A percentile compares a stretch with the other conserved stretches of the same genome.
phyloP scores from a whole-genome alignment of 2,113 vertebrate genomes.

The Rhea pennata region DNA sequence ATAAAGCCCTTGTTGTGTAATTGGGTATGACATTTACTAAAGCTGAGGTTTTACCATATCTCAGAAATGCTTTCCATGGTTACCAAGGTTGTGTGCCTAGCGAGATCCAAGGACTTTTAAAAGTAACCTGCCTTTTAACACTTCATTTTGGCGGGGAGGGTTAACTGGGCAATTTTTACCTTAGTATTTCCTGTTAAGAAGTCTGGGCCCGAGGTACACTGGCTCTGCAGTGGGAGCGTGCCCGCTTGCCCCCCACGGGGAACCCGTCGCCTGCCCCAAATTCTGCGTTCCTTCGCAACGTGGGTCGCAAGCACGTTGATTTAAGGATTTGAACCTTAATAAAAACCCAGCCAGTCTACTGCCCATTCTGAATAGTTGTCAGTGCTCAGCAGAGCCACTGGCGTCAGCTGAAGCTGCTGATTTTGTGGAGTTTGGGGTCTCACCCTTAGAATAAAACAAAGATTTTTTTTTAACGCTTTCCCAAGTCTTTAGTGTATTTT shows the following conservation, averaged over 20 bases:
- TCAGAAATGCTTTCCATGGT: neutral
- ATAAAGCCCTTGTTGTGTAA: neutral
- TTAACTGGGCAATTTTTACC: neutral
- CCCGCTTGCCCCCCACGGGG: accelerated
- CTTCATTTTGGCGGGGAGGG: neutral
- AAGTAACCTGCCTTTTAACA: too few species aligned
- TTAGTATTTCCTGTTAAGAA: neutral
- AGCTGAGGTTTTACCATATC: neutral
- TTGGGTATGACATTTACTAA: neutral
- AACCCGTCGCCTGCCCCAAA: neutral
- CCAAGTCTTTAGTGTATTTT: neutral
- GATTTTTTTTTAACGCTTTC: neutral
- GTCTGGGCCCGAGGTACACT: neutral
- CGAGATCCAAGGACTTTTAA: neutral
- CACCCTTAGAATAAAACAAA: neutral
- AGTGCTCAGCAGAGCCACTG: neutral
- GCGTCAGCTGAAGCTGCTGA: neutral
- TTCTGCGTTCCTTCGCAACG: neutral
- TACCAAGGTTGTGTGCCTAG: neutral
- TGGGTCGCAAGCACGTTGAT: neutral
- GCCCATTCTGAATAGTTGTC: neutral
- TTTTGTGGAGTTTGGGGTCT: neutral
- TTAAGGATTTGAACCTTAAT: neutral
- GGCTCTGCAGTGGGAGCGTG: neutral
- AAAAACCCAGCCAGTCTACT: neutral